Base-by-base conservation (phyloP, 2,113 vertebrate species). In the Thunnus maccoyii region DNA sequence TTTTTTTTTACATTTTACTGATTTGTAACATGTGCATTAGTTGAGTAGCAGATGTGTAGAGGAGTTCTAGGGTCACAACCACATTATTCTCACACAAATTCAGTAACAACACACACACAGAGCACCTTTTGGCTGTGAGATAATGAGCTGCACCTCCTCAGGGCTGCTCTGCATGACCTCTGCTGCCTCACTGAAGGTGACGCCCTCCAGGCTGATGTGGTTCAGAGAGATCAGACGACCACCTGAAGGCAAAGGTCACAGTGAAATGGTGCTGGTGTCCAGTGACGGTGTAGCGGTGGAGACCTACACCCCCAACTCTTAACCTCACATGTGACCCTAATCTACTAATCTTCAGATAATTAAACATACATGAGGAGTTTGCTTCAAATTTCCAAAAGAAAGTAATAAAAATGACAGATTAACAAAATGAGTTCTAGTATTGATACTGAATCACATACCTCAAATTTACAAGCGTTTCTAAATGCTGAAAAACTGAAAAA, bases 151-250 rank as follows among this genome's bases (percentile, higher is more conserved):
- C 88, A 98, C 96, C 82, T 96, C 94, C 61, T 96, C 92, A 0
- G 95, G 93, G 93, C 95, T 97, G 91, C 92, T 96, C 94, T 98
- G 96, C 89, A 98, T 96, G 92, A 98, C 96, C 83, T 95, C 96
- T 64, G 96, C 95, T 18, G 96, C 97, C 67, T 96, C 96, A 18
- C 89, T 95, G 84, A 98, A 98, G 0, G 97, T 95, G 83, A 96
- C 92, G 0, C 97, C 97, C 82, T 98, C 97, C 22, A 99, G 94
- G 84, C 96, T 96, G 90, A 95, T 94, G 74, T 95, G 95, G 90
- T 99, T 98, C 85, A 99, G 93, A 73, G 97, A 97, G 76, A 98
- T 96, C 77, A 98, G 95, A 57, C 95, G 94, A 52, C 96, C 96
- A 65, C 97, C 97, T 99, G 82, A 54, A 46, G 72, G 68, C 70